These are phyloP conservation scores for Toxotes lorentzi DNA, from an alignment of 2,797 vertebrate genomes.

Conservation along the genomic window DNA sequence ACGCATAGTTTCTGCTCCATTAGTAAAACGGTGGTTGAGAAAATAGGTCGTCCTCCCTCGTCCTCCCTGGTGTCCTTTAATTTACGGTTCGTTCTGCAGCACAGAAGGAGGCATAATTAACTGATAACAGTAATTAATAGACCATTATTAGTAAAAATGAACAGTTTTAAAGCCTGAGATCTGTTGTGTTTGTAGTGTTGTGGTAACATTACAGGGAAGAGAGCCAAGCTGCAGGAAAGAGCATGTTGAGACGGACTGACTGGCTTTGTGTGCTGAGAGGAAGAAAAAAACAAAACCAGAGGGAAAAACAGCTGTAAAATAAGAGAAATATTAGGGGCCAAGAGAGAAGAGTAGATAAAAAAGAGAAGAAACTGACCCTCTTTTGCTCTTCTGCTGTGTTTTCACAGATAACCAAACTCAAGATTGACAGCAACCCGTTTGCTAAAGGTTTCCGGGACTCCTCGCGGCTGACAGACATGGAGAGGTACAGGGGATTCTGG, in stretches of 20 bases:
- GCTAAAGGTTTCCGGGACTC: slow-evolving; percentile 99
- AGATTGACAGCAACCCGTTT: slow-evolving; percentile 99
- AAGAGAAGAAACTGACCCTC: not conserved
- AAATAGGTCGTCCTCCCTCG: too few species aligned
- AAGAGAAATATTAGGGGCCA: not conserved
- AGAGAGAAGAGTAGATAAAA: not conserved
- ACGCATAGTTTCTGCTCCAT: too few species aligned
- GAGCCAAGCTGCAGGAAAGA: not conserved
- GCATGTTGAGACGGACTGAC: not conserved
- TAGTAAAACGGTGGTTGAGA: too few species aligned
- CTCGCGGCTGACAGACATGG: slow-evolving; percentile 98
- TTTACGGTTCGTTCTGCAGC: not conserved
- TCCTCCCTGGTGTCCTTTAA: not conserved
- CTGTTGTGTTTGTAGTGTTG: not conserved
- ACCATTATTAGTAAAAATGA: not conserved
- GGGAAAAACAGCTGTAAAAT: not conserved
- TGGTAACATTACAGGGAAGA: not conserved
- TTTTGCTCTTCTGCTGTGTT: not conserved
- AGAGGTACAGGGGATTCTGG: slow-evolving; percentile 95
- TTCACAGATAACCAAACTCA: slow-evolving; percentile 98
- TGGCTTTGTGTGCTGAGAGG: not conserved
- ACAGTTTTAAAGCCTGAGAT: not conserved
- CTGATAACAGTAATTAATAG: not conserved
- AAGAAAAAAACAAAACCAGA: not conserved
- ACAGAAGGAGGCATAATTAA: not conserved